Percentiles rank a stretch among this genome's conserved stretches.
These are phyloP conservation scores for Dipodomys stephensi DNA, from an alignment of 2,113 vertebrate genomes.

Conservation along the genomic window DNA sequence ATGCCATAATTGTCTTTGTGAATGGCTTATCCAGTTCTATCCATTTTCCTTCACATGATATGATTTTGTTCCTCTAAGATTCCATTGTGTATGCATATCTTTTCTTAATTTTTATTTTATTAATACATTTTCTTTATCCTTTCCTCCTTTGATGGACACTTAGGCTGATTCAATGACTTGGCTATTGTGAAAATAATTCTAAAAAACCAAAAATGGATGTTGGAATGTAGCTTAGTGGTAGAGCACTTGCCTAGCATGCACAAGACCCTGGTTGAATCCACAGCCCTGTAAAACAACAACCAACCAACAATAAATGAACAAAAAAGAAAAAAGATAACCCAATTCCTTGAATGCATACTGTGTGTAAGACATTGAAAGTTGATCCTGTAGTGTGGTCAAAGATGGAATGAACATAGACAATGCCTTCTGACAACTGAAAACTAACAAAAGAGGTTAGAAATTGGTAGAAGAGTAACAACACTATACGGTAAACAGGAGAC, in stretches of 20 bases:
- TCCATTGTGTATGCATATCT: background rate
- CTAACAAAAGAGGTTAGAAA: background rate
- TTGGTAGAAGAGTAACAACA: background rate
- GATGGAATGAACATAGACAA: background rate
- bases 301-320: background rate
- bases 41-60: background rate
- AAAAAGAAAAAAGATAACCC: conserved; percentile 25
- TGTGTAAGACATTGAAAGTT: background rate
- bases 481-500: background rate
- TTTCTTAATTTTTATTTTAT: background rate
- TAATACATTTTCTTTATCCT: too few species aligned
- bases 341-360: background rate
- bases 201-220: background rate
- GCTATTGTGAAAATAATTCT: background rate
- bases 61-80: background rate
- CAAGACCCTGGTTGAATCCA: background rate
- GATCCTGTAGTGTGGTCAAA: background rate
- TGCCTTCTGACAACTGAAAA: background rate
- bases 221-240: background rate
- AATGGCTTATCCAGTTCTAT: background rate
- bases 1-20: background rate
- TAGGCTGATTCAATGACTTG: background rate
- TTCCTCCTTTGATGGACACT: background rate
- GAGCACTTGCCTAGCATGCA: background rate
- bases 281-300: too few species aligned